phyloP scores from a whole-genome alignment of 2,888 invertebrate species.

The Omphaloscelis lunosa region DNA sequence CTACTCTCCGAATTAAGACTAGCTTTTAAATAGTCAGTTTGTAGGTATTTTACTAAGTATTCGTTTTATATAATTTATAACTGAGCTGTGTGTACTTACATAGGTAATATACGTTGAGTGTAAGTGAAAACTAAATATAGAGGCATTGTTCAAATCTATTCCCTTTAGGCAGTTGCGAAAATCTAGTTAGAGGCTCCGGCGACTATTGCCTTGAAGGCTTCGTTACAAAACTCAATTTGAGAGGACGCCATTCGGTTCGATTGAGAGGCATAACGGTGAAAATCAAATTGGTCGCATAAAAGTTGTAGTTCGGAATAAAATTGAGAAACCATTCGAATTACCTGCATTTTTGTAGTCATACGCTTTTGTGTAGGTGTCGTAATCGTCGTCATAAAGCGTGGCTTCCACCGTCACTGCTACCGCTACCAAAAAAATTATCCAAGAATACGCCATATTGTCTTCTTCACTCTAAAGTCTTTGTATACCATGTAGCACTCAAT shows the following conservation, averaged over 20 bases:
- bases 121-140: conserved; percentile 42
- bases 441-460: conserved; percentile 77
- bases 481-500: conserved; percentile 64
- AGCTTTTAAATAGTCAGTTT: conserved; percentile 12
- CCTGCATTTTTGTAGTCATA: conserved; percentile 86
- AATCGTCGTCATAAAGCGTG: conserved; percentile 86
- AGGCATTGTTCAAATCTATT: conserved; percentile 64
- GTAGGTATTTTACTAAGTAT: conserved; percentile 1
- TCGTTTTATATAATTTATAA: not conserved
- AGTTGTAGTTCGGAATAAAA: conserved; percentile 55
- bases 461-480: conserved; percentile 58
- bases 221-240: conserved; percentile 78
- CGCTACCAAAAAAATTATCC: conserved; percentile 77
- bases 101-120: not conserved
- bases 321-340: conserved; percentile 66
- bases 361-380: conserved; percentile 84
- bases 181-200: conserved; percentile 70
- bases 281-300: conserved; percentile 71
- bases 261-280: conserved; percentile 72
- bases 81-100: not conserved
- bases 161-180: conserved; percentile 64
- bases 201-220: conserved; percentile 73
- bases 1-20: conserved; percentile 23
- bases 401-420: conserved; percentile 78
- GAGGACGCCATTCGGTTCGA: conserved; percentile 71